Conservation (phyloP, 2,888 invertebrate species). For the Platycheirus albimanus region DNA sequence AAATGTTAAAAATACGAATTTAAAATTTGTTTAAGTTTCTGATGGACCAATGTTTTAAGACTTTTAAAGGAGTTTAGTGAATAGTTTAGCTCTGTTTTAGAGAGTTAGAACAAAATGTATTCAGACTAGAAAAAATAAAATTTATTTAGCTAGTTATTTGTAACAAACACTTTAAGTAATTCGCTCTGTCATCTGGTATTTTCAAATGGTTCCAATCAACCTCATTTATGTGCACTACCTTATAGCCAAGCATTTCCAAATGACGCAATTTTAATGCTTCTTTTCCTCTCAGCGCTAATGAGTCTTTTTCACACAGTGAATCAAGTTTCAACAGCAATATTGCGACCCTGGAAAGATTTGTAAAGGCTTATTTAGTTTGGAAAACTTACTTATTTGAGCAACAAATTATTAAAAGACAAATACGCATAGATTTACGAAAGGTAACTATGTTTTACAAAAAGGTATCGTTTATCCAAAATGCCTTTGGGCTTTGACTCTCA, state of each 20-base stretch:
- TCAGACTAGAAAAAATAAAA: slow-evolving; percentile 1
- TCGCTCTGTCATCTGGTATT: slow-evolving; percentile 83
- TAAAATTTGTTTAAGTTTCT: too few relatives aligned
- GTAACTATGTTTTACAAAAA: too few relatives aligned
- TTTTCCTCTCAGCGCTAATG: slow-evolving; percentile 83
- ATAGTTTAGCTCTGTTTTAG: too few relatives aligned
- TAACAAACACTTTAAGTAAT: slow-evolving; percentile 82
- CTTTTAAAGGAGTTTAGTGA: too few relatives aligned
- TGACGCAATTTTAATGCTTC: slow-evolving; percentile 84
- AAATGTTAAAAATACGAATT: background rate
- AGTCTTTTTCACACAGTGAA: slow-evolving; percentile 83
- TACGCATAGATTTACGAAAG: too few relatives aligned
- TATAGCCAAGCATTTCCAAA: slow-evolving; percentile 86
- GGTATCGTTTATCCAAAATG: too few relatives aligned
- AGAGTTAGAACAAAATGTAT: too few relatives aligned
- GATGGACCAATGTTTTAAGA: too few relatives aligned
- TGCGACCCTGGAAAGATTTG: slow-evolving; percentile 78
- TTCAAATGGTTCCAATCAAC: slow-evolving; percentile 84
- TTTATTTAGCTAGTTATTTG: slow-evolving; percentile 77
- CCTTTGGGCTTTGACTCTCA: background rate
- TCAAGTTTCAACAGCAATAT: slow-evolving; percentile 83
- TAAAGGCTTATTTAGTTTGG: too few relatives aligned
- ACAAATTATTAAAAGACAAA: too few relatives aligned
- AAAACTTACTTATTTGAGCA: too few relatives aligned
- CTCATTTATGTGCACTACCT: slow-evolving; percentile 84